phyloP scores from a whole-genome alignment of 2,113 vertebrate genomes.

The Pseudorasbora parva region DNA sequence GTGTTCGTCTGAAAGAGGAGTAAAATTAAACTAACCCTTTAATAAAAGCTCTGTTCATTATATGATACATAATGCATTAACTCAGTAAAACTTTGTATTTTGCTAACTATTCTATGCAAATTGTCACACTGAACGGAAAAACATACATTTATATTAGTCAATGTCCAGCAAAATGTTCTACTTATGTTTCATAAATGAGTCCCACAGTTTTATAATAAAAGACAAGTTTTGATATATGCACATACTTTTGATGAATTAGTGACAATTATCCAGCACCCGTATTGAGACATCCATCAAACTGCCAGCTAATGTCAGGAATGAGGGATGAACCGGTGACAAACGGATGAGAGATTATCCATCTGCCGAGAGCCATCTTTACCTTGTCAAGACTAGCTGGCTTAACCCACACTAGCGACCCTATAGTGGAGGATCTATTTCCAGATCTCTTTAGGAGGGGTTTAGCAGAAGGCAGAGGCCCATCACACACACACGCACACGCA shows the following conservation, averaged over 20 bases:
- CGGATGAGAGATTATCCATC: constrained; percentile 30
- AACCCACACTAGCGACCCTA: background rate
- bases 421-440: background rate
- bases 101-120: background rate
- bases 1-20: no score
- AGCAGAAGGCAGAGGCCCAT: background rate
- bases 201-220: background rate
- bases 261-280: background rate
- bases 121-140: background rate
- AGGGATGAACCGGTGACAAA: background rate
- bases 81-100: background rate
- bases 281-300: background rate
- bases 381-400: background rate
- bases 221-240: background rate
- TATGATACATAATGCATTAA: background rate
- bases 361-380: background rate
- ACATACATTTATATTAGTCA: no score
- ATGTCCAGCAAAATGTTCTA: no score
- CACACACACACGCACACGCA: background rate
- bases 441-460: background rate
- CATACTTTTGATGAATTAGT: background rate
- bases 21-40: background rate
- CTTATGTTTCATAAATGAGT: background rate
- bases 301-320: background rate
- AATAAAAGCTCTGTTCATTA: background rate